These are phyloP conservation scores for Rhynchonycteris naso DNA, from an alignment of 2,797 vertebrate genomes.

Conservation along the genomic window DNA sequence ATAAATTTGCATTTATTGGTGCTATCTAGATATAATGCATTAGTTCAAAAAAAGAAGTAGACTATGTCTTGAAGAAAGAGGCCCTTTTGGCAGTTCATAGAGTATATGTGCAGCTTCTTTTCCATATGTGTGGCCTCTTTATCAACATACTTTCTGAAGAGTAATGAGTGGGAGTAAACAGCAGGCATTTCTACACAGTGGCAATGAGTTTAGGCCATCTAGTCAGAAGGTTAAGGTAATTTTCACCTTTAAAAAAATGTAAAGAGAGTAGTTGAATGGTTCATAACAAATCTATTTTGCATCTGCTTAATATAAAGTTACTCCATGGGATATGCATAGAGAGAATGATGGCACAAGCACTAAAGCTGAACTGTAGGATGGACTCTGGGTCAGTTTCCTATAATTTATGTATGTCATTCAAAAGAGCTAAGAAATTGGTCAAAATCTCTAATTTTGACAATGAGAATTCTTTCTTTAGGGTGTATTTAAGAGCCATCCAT, in stretches of 20 bases:
- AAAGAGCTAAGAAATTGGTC: not conserved
- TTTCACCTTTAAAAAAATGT: not conserved
- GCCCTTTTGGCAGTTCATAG: not conserved
- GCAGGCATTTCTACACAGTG: not conserved
- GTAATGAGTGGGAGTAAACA: not conserved
- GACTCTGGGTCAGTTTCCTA: not conserved
- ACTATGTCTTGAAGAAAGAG: constrained; percentile 11
- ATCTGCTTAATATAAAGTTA: not conserved
- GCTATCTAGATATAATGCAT: not conserved
- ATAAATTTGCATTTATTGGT: not conserved
- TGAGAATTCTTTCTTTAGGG: not conserved
- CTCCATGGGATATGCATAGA: not conserved
- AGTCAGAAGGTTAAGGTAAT: not conserved
- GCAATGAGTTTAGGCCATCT: not conserved
- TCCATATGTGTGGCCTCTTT: not conserved
- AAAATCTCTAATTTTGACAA: not conserved
- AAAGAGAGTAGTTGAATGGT: not conserved
- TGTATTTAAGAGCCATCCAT: not conserved
- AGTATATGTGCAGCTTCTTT: not conserved
- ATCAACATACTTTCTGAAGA: not conserved
- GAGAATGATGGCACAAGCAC: not conserved
- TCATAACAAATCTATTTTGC: not conserved
- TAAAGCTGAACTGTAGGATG: not conserved
- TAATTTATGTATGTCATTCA: not conserved
- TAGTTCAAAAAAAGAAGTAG: not conserved